Evolutionary conservation across 2,888 invertebrate genomes (phyloP).

Genomic region (Sesia bembeciformis): DNA sequence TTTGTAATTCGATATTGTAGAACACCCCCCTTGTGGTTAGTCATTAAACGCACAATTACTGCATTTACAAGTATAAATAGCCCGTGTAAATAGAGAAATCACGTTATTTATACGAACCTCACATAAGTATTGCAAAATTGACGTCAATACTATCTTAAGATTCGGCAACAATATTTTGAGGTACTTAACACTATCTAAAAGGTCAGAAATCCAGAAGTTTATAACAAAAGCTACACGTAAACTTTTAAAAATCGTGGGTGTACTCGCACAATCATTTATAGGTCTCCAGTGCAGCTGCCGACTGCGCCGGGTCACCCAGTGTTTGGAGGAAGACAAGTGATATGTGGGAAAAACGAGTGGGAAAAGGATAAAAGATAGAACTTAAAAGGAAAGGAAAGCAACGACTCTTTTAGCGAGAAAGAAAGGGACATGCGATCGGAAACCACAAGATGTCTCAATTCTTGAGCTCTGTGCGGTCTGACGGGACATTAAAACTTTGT

Average conservation of each 20-base stretch:
- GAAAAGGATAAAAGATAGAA: slow-evolving; percentile 54
- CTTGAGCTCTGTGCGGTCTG: slow-evolving; percentile 68
- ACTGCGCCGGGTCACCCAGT: slow-evolving; percentile 49
- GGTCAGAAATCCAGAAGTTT: too few species aligned
- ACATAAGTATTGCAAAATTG: too few species aligned
- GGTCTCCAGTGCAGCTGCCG: slow-evolving; percentile 67
- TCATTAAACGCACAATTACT: slow-evolving; percentile 13
- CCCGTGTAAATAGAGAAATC: too few species aligned
- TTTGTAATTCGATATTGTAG: slow-evolving; percentile 30
- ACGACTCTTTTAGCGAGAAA: slow-evolving; percentile 28
- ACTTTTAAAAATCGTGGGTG: slow-evolving; percentile 24
- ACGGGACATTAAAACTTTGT: slow-evolving; percentile 57
- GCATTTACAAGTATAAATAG: background rate
- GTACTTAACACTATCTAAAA: too few species aligned
- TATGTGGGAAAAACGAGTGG: slow-evolving; percentile 57
- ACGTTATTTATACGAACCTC: too few species aligned
- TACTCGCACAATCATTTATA: slow-evolving; percentile 64
- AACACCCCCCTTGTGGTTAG: slow-evolving; percentile 26
- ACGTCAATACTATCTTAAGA: too few species aligned
- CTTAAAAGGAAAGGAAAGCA: slow-evolving; percentile 57
- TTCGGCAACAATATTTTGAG: too few species aligned
- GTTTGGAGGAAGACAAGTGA: slow-evolving; percentile 69
- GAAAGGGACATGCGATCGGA: slow-evolving; percentile 65
- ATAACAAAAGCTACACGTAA: too few species aligned
- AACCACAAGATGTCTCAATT: slow-evolving; percentile 75